These are phyloP conservation scores for Nebria salina DNA, from an alignment of 2,888 invertebrate species.

Conservation along the genomic window DNA sequence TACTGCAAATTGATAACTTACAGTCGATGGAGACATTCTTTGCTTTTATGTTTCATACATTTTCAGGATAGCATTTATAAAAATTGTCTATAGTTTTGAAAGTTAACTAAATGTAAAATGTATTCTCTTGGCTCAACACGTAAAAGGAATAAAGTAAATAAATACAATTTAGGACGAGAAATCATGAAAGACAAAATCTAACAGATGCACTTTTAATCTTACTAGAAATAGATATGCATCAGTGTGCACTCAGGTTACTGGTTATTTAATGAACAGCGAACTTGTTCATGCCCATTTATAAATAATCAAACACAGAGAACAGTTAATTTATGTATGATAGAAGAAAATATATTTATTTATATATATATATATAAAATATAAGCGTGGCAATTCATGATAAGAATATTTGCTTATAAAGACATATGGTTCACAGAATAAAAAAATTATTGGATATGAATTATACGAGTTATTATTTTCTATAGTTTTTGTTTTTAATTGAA, in stretches of 20 bases:
- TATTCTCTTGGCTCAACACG: too few relatives aligned
- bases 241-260: not conserved
- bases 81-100: too few relatives aligned
- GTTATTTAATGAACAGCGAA: constrained; percentile 10
- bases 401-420: constrained; percentile 1
- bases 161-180: not conserved
- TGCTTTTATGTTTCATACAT: too few relatives aligned
- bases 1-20: constrained; percentile 6
- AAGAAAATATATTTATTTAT: constrained; percentile 11
- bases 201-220: not conserved
- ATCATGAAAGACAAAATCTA: not conserved
- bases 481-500: not conserved
- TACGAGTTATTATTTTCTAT: not conserved
- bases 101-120: too few relatives aligned
- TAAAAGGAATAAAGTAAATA: too few relatives aligned
- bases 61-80: too few relatives aligned
- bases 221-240: constrained; percentile 3
- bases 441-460: not conserved
- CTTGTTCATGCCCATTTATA: constrained; percentile 10
- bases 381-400: not conserved
- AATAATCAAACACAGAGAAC: constrained; percentile 11
- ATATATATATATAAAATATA: not conserved
- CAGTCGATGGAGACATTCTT: not conserved
- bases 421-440: not conserved
- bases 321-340: constrained; percentile 18